A percentile compares a stretch with the other conserved stretches of the same genome.
phyloP scores from a whole-genome alignment of 2,797 vertebrate genomes.

The Prionace glauca region DNA sequence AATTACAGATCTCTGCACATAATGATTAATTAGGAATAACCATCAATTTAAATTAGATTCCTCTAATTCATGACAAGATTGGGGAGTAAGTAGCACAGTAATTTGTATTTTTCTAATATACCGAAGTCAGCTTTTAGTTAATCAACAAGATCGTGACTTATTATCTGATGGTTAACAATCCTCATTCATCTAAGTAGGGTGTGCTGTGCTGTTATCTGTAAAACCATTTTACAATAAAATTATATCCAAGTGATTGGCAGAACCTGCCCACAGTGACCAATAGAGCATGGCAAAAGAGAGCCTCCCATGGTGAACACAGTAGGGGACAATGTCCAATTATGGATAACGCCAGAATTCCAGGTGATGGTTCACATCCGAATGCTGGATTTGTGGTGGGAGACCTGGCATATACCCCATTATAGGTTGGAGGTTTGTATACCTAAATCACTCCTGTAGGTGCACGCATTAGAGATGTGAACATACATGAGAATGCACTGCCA shows the following conservation, averaged over 20 bases:
- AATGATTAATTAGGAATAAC: background rate
- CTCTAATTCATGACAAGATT: background rate
- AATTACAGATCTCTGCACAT: background rate
- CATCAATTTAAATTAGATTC: background rate
- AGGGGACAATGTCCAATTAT: no score
- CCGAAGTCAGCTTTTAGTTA: background rate
- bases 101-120: background rate
- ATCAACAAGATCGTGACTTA: background rate
- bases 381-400: no score
- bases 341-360: no score
- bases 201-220: background rate
- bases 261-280: no score
- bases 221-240: background rate
- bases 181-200: background rate
- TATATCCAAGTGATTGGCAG: background rate
- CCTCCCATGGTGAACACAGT: no score
- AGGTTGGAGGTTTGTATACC: no score
- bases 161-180: background rate
- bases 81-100: background rate
- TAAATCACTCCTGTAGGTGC: no score
- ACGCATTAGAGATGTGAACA: no score
- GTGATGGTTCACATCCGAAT: no score
- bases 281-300: no score
- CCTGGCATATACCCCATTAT: no score
- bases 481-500: no score